phyloP scores from a whole-genome alignment of 2,888 invertebrate species.

The Euphydryas editha region DNA sequence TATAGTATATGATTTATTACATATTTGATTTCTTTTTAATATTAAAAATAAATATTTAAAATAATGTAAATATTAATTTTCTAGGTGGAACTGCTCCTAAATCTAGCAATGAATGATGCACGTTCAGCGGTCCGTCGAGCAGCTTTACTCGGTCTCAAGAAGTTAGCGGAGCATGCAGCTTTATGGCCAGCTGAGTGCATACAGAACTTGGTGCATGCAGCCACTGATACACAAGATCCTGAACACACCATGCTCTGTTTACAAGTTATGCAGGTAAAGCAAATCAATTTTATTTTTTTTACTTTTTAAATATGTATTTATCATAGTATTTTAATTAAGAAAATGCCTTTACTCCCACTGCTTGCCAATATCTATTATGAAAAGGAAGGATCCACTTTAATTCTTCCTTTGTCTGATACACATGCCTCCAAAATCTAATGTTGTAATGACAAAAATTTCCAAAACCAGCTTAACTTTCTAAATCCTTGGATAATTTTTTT shows the following conservation, averaged over 20 bases:
- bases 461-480: too few relatives aligned
- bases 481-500: too few relatives aligned
- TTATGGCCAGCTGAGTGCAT: slow-evolving; percentile 68
- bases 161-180: slow-evolving; percentile 69
- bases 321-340: too few relatives aligned
- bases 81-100: slow-evolving; percentile 79
- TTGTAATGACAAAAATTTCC: too few relatives aligned
- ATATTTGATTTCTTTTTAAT: background rate
- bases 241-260: slow-evolving; percentile 69
- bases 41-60: background rate
- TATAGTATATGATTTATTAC: too few relatives aligned
- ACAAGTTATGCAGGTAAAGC: slow-evolving; percentile 70
- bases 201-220: slow-evolving; percentile 59
- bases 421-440: too few relatives aligned
- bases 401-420: too few relatives aligned
- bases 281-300: background rate
- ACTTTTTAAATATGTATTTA: too few relatives aligned
- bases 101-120: slow-evolving; percentile 69
- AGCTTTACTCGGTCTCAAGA: slow-evolving; percentile 65
- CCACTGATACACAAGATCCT: slow-evolving; percentile 57
- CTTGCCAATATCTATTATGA: too few relatives aligned
- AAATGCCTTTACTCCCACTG: too few relatives aligned
- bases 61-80: slow-evolving; percentile 12
- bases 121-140: slow-evolving; percentile 68
- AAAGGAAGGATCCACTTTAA: too few relatives aligned